Base-by-base conservation (phyloP, 2,113 vertebrate species). In the Nothoprocta perdicaria region DNA sequence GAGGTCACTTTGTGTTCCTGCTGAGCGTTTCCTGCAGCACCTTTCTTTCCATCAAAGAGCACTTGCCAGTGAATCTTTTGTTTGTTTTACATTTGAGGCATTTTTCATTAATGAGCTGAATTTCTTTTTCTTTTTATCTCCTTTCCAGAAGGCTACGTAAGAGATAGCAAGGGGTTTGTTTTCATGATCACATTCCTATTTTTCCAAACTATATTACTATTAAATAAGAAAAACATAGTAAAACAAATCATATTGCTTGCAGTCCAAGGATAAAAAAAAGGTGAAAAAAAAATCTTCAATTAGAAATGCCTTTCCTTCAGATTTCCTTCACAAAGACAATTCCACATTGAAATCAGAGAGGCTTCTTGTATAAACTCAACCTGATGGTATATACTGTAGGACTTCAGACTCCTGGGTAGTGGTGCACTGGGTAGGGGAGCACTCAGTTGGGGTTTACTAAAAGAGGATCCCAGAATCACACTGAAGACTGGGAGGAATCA, bases 331-430 rank as follows among this genome's bases (percentile, higher is more conserved):
- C 68, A 9, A 82, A 58, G 24, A 3, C 27, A 88, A 4, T 67
- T 57, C 48, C 14, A 84, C 22, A 17, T 6, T 33, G 45, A 76
- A 10, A 57, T 66, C 29, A 66, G 22, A 87, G 38, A 67, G 15
- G 15, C 0, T 0, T 19, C 0, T 0, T 31, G 14, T 58, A 24
- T 26, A 78, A 80, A 74, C 14, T 0, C 4, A 71, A 31, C 33
- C 21, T 86, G 24, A 22, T 33, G 45, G 41, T n/a, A 41, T 4
- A 68, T 14, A 60, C 14, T 68, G 46, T 7, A 41, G 67, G 38
- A 84, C 73, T 84, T 84, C n/a, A 61, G 74, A 35, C 10, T 75
- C 72, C 27, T 55, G 8, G 4, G 21, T 0, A 53, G 0, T 2
- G 17, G 29, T 6, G 66, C n/a, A n/a, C n/a, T n/a, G n/a, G n/a